These are phyloP conservation scores for Synanthedon tipuliformis DNA, from an alignment of 2,888 invertebrate genomes.

Conservation along the genomic window DNA sequence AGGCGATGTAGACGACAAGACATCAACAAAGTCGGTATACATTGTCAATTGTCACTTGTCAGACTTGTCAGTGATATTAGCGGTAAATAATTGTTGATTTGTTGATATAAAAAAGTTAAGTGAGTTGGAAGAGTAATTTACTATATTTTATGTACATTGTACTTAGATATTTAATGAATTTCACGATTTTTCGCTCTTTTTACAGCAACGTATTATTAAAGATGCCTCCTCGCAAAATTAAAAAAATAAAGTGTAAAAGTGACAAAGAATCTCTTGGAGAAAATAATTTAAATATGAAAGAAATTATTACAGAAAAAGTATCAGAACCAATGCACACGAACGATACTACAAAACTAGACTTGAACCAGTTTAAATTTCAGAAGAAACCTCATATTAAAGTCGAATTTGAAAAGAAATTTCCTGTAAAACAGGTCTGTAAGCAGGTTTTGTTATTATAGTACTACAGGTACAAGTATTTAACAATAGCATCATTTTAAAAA, in stretches of 20 bases:
- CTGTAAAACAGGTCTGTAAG: slow-evolving; percentile 19
- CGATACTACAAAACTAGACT: slow-evolving; percentile 13
- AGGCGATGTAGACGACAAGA: too few relatives aligned
- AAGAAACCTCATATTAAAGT: slow-evolving; percentile 50
- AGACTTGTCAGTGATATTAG: too few relatives aligned
- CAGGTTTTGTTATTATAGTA: background rate
- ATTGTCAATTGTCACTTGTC: too few relatives aligned
- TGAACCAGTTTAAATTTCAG: slow-evolving; percentile 43
- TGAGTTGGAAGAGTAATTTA: too few relatives aligned
- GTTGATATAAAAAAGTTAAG: too few relatives aligned
- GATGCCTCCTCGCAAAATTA: slow-evolving; percentile 36
- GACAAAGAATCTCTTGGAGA: background rate
- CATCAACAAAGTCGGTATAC: too few relatives aligned
- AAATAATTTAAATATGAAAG: too few relatives aligned
- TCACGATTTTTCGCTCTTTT: too few relatives aligned
- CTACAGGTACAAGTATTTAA: background rate
- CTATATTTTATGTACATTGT: too few relatives aligned
- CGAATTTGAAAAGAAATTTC: slow-evolving; percentile 40
- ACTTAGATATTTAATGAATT: too few relatives aligned
- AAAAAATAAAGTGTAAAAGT: slow-evolving; percentile 5
- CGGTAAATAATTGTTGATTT: too few relatives aligned
- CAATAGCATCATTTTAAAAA: background rate
- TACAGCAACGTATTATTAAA: slow-evolving; percentile 2
- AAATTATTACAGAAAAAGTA: background rate
- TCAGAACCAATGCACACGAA: background rate